Conservation (phyloP, 2,888 invertebrate genomes). For the Phortica okadai region DNA sequence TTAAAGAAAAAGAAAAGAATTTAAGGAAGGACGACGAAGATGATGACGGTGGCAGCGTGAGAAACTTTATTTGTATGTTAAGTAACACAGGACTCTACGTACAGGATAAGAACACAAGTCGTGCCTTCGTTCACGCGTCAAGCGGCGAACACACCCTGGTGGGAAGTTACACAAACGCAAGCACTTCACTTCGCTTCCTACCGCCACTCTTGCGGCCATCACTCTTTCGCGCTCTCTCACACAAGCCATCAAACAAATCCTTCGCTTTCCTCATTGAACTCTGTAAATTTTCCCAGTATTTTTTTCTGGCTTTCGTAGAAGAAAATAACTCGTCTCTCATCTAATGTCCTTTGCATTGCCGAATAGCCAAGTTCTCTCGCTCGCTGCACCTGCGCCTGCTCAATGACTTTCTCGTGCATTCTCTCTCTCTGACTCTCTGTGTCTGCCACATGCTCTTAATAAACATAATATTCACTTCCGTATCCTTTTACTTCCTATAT, state of each 20-base stretch:
- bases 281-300: slow-evolving; percentile 19
- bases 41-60: slow-evolving; percentile 12
- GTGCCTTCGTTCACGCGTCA: slow-evolving; percentile 26
- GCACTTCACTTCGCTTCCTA: not conserved
- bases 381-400: slow-evolving; percentile 24
- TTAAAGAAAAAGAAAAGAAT: not conserved
- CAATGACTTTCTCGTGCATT: not conserved
- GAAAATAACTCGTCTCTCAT: not conserved
- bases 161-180: slow-evolving; percentile 54
- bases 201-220: not conserved
- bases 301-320: slow-evolving; percentile 9
- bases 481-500: slow-evolving; percentile 51
- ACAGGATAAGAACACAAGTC: not conserved
- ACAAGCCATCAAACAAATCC: not conserved
- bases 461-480: slow-evolving; percentile 41
- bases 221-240: not conserved
- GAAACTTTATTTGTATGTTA: slow-evolving; percentile 16
- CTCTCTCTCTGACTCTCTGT: not conserved
- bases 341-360: no score
- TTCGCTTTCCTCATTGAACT: not conserved
- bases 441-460: no score
- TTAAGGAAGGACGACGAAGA: not conserved
- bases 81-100: not conserved
- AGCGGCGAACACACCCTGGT: slow-evolving; percentile 71
- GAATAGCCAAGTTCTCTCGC: no score